Percentiles rank a stretch among this genome's conserved stretches.
These are phyloP conservation scores for Craterocephalus amniculus DNA, from an alignment of 2,797 vertebrate genomes.

Conservation along the genomic window DNA sequence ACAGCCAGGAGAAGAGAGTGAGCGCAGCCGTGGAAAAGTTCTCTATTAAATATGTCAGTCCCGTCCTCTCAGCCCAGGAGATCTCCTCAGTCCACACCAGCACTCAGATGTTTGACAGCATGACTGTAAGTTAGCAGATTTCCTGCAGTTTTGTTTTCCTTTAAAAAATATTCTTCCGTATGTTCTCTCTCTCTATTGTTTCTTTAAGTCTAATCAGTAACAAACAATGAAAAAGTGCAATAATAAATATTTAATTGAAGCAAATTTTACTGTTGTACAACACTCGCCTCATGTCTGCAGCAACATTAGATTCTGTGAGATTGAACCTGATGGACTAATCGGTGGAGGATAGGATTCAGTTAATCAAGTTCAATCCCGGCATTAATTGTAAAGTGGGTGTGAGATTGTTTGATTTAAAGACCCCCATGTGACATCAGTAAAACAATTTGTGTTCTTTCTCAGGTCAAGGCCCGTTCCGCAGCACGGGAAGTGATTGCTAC, in stretches of 20 bases:
- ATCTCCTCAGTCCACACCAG: slow-evolving; percentile 93
- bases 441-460: slow-evolving; percentile 9
- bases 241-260: slow-evolving; percentile 12
- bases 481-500: slow-evolving; percentile 96
- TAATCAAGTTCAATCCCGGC: slow-evolving; percentile 8
- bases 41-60: slow-evolving; percentile 93
- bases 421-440: background rate
- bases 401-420: slow-evolving; percentile 14
- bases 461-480: slow-evolving; percentile 96
- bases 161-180: background rate
- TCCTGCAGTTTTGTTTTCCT: background rate
- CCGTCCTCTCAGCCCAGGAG: slow-evolving; percentile 92
- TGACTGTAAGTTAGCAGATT: slow-evolving; percentile 87
- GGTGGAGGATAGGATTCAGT: slow-evolving; percentile 11
- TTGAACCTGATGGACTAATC: slow-evolving; percentile 27
- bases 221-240: background rate
- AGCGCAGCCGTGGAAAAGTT: slow-evolving; percentile 93
- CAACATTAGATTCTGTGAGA: slow-evolving; percentile 18
- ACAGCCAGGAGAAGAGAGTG: slow-evolving; percentile 95
- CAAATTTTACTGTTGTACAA: slow-evolving; percentile 2
- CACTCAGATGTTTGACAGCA: slow-evolving; percentile 93
- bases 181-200: background rate
- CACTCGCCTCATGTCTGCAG: slow-evolving; percentile 24
- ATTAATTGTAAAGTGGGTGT: slow-evolving; percentile 17
- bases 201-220: background rate